phyloP scores from a whole-genome alignment of 1,140 invertebrate genomes.

The Drosophila biarmipes region DNA sequence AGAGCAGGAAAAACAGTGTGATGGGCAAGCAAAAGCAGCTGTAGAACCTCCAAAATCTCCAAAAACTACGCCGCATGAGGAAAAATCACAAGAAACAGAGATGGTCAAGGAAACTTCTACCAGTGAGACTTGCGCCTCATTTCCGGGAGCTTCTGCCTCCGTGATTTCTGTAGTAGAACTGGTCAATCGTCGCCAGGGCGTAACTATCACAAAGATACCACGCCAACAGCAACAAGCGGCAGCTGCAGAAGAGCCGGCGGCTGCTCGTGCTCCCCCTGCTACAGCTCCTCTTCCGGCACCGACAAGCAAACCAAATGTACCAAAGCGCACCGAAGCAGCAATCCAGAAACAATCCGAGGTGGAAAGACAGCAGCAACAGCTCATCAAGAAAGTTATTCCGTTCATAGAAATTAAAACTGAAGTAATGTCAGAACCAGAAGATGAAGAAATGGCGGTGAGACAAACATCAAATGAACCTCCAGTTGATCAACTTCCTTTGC shows the following conservation, averaged over 20 bases:
- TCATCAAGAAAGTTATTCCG: slow-evolving; percentile 72
- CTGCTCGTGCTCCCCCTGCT: background rate
- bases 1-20: background rate
- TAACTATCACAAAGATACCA: slow-evolving; percentile 79
- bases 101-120: background rate
- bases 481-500: slow-evolving; percentile 2
- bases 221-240: slow-evolving; percentile 47
- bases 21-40: background rate
- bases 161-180: slow-evolving; percentile 71
- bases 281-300: background rate
- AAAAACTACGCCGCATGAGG: background rate
- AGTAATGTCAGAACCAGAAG: slow-evolving; percentile 75
- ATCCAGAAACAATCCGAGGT: slow-evolving; percentile 38
- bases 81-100: background rate
- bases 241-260: background rate
- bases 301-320: slow-evolving; percentile 1
- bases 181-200: slow-evolving; percentile 68
- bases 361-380: slow-evolving; percentile 65
- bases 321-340: slow-evolving; percentile 12
- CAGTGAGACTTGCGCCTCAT: background rate
- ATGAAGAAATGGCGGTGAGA: slow-evolving; percentile 22
- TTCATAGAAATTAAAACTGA: slow-evolving; percentile 83
- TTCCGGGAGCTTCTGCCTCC: slow-evolving; percentile 1
- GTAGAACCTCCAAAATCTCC: background rate
- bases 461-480: background rate